These are phyloP conservation scores for western clawed frog (Xenopus tropicalis) DNA, from an alignment of 2,113 vertebrate genomes.

Conservation along the genomic window UCB_Xtro_10.0 CM004448.2:58506501-58507000, in stretches of 20 bases:
- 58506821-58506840: conserved; percentile 44
- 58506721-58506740: conserved; percentile 48
- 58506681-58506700: conserved; percentile 50
- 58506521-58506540: conserved; percentile 11
- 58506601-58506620: conserved; percentile 11
- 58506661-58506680: conserved; percentile 48
- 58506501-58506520: not conserved
- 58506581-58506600: conserved; percentile 1
- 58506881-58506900: too few relatives aligned
- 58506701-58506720: conserved; percentile 47
- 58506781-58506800: conserved; percentile 45
- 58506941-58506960: too few relatives aligned
- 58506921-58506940: too few relatives aligned
- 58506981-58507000: conserved; percentile 37
- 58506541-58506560: not conserved
- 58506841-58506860: not conserved
- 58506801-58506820: conserved; percentile 44
- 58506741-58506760: conserved; percentile 50
- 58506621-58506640: conserved; percentile 43
- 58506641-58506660: conserved; percentile 52
- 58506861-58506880: too few relatives aligned
- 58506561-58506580: not conserved
- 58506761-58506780: conserved; percentile 47
- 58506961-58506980: conserved; percentile 1
- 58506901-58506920: too few relatives aligned